phyloP scores from a whole-genome alignment of 2,888 invertebrate species.

The Osmoderma eremita region DNA sequence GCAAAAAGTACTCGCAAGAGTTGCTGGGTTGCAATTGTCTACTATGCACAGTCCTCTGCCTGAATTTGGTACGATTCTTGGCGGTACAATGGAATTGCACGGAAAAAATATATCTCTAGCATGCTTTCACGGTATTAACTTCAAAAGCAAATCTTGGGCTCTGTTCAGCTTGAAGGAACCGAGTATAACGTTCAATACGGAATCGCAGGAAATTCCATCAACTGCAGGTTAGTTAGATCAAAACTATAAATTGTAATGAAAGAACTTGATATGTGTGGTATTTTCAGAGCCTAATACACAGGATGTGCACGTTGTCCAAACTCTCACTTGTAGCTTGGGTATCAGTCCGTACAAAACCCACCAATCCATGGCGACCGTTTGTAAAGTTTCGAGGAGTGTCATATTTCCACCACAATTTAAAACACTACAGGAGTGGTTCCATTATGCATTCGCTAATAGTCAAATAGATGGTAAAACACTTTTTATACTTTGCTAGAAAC shows the following conservation, averaged over 20 bases:
- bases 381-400: constrained; percentile 89
- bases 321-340: constrained; percentile 88
- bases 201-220: constrained; percentile 86
- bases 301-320: constrained; percentile 87
- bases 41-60: constrained; percentile 76
- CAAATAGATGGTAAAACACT: constrained; percentile 86
- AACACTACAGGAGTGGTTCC: constrained; percentile 95
- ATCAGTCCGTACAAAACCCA: constrained; percentile 75
- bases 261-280: background rate
- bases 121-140: constrained; percentile 97
- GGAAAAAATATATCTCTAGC: constrained; percentile 93
- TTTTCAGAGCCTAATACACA: constrained; percentile 59
- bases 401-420: constrained; percentile 96
- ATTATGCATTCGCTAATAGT: constrained; percentile 93
- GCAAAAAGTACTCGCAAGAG: constrained; percentile 87
- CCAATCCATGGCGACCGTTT: constrained; percentile 94
- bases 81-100: constrained; percentile 89
- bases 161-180: constrained; percentile 93
- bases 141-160: constrained; percentile 96
- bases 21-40: constrained; percentile 82
- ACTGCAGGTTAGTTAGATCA: constrained; percentile 68
- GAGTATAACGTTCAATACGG: constrained; percentile 90
- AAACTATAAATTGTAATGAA: background rate
- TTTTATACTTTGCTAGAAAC: too few species aligned
- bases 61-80: constrained; percentile 80